These are phyloP conservation scores for Leptopilina boulardi DNA, from an alignment of 1,140 invertebrate genomes.

Conservation along the genomic window DNA sequence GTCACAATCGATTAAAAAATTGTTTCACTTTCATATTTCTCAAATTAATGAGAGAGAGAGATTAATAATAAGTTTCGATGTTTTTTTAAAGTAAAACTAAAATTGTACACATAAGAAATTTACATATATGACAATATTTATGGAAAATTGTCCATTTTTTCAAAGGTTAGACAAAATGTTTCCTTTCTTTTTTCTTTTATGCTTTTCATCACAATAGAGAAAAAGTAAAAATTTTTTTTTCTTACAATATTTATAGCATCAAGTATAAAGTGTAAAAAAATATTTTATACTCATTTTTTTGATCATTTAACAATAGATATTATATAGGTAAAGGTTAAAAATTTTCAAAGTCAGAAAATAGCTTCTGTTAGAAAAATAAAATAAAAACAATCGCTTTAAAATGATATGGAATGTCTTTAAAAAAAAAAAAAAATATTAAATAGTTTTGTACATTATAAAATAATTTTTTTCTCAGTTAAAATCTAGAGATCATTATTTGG, in stretches of 20 bases:
- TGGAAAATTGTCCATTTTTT: no score
- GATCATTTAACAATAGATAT: not conserved
- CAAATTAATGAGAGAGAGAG: no score
- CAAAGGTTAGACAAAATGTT: no score
- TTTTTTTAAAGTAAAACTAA: no score
- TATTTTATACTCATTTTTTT: not conserved
- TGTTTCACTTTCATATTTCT: no score
- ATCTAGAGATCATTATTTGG: not conserved
- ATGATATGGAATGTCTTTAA: not conserved
- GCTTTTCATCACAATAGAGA: not conserved
- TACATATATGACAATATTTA: no score
- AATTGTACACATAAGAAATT: no score
- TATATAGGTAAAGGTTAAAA: no score
- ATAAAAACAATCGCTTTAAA: not conserved
- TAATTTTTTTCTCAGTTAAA: not conserved
- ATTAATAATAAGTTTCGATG: no score
- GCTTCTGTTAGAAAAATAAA: not conserved
- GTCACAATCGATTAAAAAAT: no score
- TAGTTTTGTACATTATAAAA: not conserved
- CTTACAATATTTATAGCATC: not conserved
- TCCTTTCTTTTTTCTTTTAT: not conserved
- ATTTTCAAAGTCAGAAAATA: not conserved
- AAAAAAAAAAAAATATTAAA: not conserved
- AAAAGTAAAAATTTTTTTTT: not conserved
- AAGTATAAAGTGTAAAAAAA: slow-evolving; percentile 5